phyloP scores from a whole-genome alignment of 2,888 invertebrate genomes.

The Pecten maximus region DNA sequence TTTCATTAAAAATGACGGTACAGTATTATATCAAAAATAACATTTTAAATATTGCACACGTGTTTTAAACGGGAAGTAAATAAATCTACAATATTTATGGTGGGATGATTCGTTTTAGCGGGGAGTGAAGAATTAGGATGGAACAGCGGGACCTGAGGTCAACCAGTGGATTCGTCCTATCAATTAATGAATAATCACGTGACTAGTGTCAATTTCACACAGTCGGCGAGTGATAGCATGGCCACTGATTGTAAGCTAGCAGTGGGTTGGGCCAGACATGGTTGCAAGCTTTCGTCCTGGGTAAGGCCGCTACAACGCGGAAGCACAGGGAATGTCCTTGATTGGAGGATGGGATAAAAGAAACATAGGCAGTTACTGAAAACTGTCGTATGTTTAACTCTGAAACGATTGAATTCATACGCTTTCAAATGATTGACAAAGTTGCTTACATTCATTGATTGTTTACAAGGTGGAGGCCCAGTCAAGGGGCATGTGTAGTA shows the following conservation, averaged over 20 bases:
- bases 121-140: conserved; percentile 39
- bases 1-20: neutral
- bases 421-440: neutral
- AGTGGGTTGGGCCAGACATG: conserved; percentile 66
- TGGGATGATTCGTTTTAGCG: neutral
- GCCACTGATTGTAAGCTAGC: conserved; percentile 53
- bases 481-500: conserved; percentile 17
- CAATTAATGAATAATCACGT: conserved; percentile 62
- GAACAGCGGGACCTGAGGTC: conserved; percentile 55
- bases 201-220: conserved; percentile 65
- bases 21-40: neutral
- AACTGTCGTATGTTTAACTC: neutral
- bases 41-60: neutral
- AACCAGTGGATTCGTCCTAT: conserved; percentile 56
- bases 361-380: neutral
- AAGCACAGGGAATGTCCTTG: neutral
- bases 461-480: neutral
- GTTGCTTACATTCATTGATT: neutral
- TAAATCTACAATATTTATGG: neutral
- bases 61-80: neutral
- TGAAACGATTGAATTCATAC: neutral
- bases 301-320: conserved; percentile 53
- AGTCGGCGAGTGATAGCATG: conserved; percentile 47
- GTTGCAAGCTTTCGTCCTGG: conserved; percentile 60
- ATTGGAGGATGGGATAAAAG: neutral